Conservation (phyloP, 1,140 invertebrate species). For the Drosophila obscura region DNA sequence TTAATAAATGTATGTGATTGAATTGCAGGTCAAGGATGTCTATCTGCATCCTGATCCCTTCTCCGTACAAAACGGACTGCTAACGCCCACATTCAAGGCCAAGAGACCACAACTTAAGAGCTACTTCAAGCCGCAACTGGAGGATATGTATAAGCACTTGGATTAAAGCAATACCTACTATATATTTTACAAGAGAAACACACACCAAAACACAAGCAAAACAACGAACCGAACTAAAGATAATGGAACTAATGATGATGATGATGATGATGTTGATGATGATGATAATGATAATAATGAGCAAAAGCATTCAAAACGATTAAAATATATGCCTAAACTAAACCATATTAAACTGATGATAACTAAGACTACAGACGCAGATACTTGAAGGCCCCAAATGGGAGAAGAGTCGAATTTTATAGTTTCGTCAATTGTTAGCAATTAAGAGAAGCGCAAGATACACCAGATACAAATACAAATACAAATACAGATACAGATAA, state of each 20-base stretch:
- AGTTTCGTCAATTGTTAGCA: conserved; percentile 78
- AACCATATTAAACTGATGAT: conserved; percentile 54
- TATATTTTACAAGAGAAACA: conserved; percentile 7
- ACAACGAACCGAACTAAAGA: conserved; percentile 60
- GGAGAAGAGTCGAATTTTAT: conserved; percentile 55
- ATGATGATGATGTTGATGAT: conserved; percentile 17
- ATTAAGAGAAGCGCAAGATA: conserved; percentile 65
- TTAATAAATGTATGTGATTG: neutral
- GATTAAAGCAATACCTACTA: conserved; percentile 67
- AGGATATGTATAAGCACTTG: conserved; percentile 92
- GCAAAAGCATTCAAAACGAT: conserved; percentile 58
- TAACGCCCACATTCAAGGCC: conserved; percentile 98
- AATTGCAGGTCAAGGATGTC: conserved; percentile 95
- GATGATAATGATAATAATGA: conserved; percentile 34
- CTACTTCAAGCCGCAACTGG: conserved; percentile 95
- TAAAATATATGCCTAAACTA: conserved; percentile 39
- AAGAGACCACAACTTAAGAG: conserved; percentile 95
- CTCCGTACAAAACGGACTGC: conserved; percentile 97
- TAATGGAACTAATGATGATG: conserved; percentile 13
- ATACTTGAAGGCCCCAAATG: conserved; percentile 48
- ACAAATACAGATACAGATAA: conserved; percentile 21
- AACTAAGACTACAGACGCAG: conserved; percentile 63
- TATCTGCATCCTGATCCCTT: conserved; percentile 97
- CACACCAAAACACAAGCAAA: neutral
- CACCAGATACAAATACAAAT: conserved; percentile 28